Percentiles rank a stretch among this genome's conserved stretches.
Conservation (phyloP, 2,797 vertebrate species). For the Poeciliopsis turneri region DNA sequence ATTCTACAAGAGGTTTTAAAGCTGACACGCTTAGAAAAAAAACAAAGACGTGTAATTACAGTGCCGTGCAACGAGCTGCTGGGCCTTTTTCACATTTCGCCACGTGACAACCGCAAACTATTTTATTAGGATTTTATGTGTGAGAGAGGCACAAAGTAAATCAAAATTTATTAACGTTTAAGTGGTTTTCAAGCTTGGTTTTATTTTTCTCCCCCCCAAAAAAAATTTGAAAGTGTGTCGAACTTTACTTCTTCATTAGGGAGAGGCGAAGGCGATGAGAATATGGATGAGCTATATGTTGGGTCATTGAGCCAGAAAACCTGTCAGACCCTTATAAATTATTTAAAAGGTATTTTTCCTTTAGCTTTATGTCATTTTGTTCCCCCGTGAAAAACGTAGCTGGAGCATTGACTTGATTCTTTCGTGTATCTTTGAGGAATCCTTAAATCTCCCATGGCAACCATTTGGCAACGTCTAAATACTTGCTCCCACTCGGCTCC, state of each 20-base stretch:
- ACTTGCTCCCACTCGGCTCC: too few relatives aligned
- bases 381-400: too few relatives aligned
- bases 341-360: too few relatives aligned
- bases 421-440: too few relatives aligned
- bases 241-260: neutral
- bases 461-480: too few relatives aligned
- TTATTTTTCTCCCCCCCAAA: neutral
- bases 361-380: too few relatives aligned
- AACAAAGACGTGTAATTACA: neutral
- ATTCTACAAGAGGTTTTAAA: conserved; percentile 37
- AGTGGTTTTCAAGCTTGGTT: neutral
- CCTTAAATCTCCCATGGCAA: too few relatives aligned
- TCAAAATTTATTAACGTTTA: neutral
- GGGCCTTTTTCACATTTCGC: neutral
- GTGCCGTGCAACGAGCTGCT: conserved; percentile 2
- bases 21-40: conserved; percentile 21
- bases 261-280: neutral
- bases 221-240: neutral
- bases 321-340: neutral
- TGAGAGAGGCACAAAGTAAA: neutral
- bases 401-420: too few relatives aligned
- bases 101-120: neutral
- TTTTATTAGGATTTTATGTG: neutral
- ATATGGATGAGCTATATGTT: neutral
- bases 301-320: neutral